Percentiles rank a stretch among this genome's conserved stretches.
These are phyloP conservation scores for Allolobophora icterica DNA, from an alignment of 2,888 invertebrate genomes.

Conservation along the genomic window DNA sequence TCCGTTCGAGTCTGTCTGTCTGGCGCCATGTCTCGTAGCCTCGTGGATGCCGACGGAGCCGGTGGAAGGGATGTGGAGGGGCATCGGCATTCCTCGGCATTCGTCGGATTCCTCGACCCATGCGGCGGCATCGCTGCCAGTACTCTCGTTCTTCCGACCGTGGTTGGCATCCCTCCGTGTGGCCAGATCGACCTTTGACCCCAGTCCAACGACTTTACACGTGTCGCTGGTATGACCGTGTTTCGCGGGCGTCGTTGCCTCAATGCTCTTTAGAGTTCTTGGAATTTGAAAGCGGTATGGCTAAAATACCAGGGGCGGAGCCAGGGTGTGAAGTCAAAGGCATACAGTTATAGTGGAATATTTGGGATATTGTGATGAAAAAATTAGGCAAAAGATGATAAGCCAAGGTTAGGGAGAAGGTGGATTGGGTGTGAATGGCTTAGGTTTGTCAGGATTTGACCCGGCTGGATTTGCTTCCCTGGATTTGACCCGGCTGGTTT, in stretches of 20 bases:
- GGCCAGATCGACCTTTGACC: neutral
- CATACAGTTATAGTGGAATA: neutral
- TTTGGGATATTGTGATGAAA: neutral
- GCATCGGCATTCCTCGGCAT: neutral
- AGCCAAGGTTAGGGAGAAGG: neutral
- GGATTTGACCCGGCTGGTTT: neutral
- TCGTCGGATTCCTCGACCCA: neutral
- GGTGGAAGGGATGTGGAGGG: neutral
- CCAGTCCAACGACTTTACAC: neutral
- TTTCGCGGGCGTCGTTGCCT: neutral
- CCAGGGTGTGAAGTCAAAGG: neutral
- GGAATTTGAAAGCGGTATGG: neutral
- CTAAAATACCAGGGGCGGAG: too few relatives aligned
- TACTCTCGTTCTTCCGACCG: neutral
- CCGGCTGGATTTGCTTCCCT: too few relatives aligned
- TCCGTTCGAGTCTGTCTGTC: neutral
- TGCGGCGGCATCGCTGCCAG: conserved; percentile 1
- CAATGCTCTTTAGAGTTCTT: neutral
- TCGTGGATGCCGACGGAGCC: neutral
- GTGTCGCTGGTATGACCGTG: neutral
- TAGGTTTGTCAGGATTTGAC: neutral
- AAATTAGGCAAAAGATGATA: neutral
- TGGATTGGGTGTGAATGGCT: neutral
- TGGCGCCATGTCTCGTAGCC: conserved; percentile 11
- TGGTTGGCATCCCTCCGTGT: neutral